These are phyloP conservation scores for Maccullochella peelii DNA, from an alignment of 2,113 vertebrate species.

Conservation along the genomic window DNA sequence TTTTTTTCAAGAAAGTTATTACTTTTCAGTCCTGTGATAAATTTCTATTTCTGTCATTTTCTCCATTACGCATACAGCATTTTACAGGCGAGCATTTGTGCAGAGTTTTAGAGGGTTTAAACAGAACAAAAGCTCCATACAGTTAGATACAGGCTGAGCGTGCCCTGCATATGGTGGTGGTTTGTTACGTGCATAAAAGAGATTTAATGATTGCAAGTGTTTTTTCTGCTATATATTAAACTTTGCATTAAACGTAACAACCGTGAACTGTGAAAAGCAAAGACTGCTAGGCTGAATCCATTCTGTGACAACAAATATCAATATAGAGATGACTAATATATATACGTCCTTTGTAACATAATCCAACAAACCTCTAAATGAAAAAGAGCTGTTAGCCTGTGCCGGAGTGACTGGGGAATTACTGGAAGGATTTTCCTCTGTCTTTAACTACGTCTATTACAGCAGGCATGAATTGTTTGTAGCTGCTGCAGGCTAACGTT, in stretches of 20 bases:
- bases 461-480: slow-evolving; percentile 40
- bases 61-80: slow-evolving; percentile 53
- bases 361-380: slow-evolving; percentile 16
- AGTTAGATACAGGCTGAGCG: slow-evolving; percentile 7
- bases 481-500: slow-evolving; percentile 34
- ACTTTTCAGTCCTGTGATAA: slow-evolving; percentile 56
- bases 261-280: slow-evolving; percentile 24
- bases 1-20: slow-evolving; percentile 37
- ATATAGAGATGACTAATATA: slow-evolving; percentile 4
- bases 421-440: not conserved
- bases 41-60: slow-evolving; percentile 62
- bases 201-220: slow-evolving; percentile 26
- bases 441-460: no score
- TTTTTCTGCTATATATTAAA: slow-evolving; percentile 21
- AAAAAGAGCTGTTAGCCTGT: slow-evolving; percentile 31
- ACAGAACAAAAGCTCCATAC: slow-evolving; percentile 44
- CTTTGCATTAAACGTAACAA: slow-evolving; percentile 45
- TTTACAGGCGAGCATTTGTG: slow-evolving; percentile 44
- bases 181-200: slow-evolving; percentile 18
- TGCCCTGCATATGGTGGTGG: not conserved
- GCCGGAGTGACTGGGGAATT: not conserved
- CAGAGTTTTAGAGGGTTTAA: slow-evolving; percentile 1
- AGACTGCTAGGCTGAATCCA: not conserved
- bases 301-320: not conserved
- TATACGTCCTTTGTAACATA: slow-evolving; percentile 20